Conservation (phyloP, 2,888 invertebrate genomes). For the Spicauda simplicius region DNA sequence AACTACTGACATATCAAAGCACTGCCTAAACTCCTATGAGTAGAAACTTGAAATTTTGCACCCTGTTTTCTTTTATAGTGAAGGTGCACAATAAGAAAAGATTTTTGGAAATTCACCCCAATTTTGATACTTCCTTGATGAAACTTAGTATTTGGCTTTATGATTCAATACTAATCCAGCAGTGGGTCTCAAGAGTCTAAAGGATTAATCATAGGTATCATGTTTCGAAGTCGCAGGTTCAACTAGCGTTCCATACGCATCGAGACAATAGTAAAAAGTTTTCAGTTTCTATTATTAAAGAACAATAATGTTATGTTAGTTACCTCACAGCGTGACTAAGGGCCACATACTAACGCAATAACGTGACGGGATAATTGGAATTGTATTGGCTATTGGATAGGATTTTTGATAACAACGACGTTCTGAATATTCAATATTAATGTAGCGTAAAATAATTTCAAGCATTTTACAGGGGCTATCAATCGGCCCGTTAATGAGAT, state of each 20-base stretch:
- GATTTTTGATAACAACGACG: conserved; percentile 45
- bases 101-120: too few relatives aligned
- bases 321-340: not conserved
- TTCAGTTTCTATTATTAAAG: not conserved
- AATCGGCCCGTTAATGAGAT: conserved; percentile 80
- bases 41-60: too few relatives aligned
- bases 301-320: not conserved
- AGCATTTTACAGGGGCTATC: conserved; percentile 77
- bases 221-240: too few relatives aligned
- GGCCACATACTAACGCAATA: not conserved
- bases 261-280: not conserved
- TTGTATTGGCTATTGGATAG: conserved; percentile 2
- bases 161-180: too few relatives aligned
- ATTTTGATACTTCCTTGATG: too few relatives aligned
- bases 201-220: too few relatives aligned
- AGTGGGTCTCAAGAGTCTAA: too few relatives aligned
- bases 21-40: too few relatives aligned
- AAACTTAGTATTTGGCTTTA: too few relatives aligned
- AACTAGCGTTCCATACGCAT: not conserved
- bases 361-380: conserved; percentile 12
- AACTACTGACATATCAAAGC: too few relatives aligned
- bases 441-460: conserved; percentile 78
- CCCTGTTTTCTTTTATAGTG: too few relatives aligned
- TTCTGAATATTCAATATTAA: conserved; percentile 74
- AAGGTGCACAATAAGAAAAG: too few relatives aligned